Conservation (phyloP, 2,888 invertebrate genomes). For the Periphyllus acericola region DNA sequence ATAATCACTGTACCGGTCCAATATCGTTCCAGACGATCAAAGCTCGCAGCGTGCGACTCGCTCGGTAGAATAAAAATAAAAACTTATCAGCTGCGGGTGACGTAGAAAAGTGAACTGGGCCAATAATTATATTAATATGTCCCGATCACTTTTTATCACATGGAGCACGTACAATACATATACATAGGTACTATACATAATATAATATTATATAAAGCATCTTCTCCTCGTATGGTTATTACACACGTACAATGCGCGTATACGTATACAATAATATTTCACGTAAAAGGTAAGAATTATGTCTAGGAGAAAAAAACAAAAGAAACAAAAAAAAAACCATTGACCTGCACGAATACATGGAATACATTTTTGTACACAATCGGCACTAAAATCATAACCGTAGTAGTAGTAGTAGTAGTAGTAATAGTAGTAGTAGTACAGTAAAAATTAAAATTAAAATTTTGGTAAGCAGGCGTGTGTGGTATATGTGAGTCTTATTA, state of each 20-base stretch:
- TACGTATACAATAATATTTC: constrained; percentile 42
- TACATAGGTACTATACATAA: background rate
- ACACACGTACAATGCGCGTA: background rate
- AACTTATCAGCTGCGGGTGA: constrained; percentile 38
- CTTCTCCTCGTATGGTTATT: background rate
- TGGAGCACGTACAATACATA: constrained; percentile 34
- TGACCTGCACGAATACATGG: constrained; percentile 18
- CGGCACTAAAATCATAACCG: constrained; percentile 31
- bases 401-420: background rate
- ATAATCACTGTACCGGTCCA: constrained; percentile 48
- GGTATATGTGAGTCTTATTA: constrained; percentile 28
- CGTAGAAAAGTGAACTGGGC: constrained; percentile 20
- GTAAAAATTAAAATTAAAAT: constrained; percentile 36
- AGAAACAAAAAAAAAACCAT: background rate
- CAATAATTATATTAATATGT: background rate
- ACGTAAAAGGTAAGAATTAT: constrained; percentile 32
- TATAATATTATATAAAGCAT: constrained; percentile 22
- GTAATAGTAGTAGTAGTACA: too few relatives aligned
- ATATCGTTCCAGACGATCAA: constrained; percentile 47
- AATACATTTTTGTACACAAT: constrained; percentile 30
- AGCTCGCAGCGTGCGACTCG: constrained; percentile 33
- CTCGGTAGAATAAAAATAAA: constrained; percentile 36
- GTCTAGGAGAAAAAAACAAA: constrained; percentile 11
- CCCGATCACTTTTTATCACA: constrained; percentile 46
- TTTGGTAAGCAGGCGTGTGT: constrained; percentile 58